Percentiles rank a stretch among this genome's conserved stretches.
Conservation (phyloP, 2,113 vertebrate genomes). For the Anhinga rufa region DNA sequence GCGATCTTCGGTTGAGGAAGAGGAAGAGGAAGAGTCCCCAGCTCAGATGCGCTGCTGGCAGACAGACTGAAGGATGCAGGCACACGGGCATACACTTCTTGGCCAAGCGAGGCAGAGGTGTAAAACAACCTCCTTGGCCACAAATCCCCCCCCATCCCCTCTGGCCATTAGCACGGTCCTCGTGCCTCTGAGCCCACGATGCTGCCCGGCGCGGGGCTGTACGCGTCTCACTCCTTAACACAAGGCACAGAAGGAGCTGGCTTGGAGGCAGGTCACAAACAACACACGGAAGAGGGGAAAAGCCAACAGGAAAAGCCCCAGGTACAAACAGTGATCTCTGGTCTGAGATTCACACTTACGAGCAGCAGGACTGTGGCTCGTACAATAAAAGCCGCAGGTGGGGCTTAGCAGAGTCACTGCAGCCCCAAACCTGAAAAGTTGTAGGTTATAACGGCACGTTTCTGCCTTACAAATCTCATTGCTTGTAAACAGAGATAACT, state of each 20-base stretch:
- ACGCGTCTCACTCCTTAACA: not conserved
- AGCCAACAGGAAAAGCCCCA: not conserved
- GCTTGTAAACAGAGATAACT: not conserved
- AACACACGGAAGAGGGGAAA: not conserved
- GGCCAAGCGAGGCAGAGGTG: not conserved
- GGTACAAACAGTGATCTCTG: not conserved
- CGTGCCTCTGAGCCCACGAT: rapidly evolving
- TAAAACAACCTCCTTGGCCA: not conserved
- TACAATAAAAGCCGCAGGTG: not conserved
- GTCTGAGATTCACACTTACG: not conserved
- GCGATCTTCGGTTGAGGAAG: not conserved
- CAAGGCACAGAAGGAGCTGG: not conserved
- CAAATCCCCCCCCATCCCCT: not conserved
- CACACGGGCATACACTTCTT: not conserved
- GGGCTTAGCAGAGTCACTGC: not conserved
- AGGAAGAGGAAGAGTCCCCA: not conserved
- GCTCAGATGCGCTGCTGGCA: not conserved
- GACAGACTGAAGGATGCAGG: not conserved
- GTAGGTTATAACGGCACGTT: not conserved
- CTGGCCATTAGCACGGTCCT: not conserved
- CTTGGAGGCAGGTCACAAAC: not conserved
- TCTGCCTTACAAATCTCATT: not conserved
- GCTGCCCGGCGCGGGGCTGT: not conserved
- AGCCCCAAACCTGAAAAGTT: not conserved
- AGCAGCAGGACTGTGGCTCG: not conserved